phyloP scores from a whole-genome alignment of 2,797 vertebrate species.

The Knipowitschia caucasica region DNA sequence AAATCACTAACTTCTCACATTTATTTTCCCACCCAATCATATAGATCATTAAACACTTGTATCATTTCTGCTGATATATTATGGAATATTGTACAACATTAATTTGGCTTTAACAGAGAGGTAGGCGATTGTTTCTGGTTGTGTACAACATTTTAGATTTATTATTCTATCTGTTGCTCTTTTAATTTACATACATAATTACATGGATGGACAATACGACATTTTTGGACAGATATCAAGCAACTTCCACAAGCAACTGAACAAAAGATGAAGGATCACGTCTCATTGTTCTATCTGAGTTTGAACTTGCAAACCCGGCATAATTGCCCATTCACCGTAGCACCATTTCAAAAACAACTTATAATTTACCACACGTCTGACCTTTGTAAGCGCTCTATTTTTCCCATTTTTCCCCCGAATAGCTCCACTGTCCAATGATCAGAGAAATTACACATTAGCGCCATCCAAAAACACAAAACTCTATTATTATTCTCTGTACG shows the following conservation, averaged over 20 bases:
- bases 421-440: conserved; percentile 1
- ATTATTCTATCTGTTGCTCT: no score
- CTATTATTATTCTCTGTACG: conserved; percentile 8
- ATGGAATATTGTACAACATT: no score
- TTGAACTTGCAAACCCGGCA: background rate
- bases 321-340: background rate
- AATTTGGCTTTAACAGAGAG: no score
- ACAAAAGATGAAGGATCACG: background rate
- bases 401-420: background rate
- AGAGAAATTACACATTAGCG: conserved; percentile 4
- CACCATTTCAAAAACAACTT: background rate
- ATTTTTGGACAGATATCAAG: background rate
- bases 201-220: no score
- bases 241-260: background rate
- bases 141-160: no score
- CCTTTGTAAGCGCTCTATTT: background rate
- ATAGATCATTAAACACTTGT: no score
- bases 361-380: background rate
- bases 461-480: background rate
- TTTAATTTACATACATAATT: no score
- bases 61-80: no score
- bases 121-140: no score
- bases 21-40: no score
- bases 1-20: no score
- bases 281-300: background rate